A percentile compares a stretch with the other conserved stretches of the same genome.
Evolutionary conservation across 2,888 invertebrate species (phyloP).

Genomic region (Tricholauxania praeusta): DNA sequence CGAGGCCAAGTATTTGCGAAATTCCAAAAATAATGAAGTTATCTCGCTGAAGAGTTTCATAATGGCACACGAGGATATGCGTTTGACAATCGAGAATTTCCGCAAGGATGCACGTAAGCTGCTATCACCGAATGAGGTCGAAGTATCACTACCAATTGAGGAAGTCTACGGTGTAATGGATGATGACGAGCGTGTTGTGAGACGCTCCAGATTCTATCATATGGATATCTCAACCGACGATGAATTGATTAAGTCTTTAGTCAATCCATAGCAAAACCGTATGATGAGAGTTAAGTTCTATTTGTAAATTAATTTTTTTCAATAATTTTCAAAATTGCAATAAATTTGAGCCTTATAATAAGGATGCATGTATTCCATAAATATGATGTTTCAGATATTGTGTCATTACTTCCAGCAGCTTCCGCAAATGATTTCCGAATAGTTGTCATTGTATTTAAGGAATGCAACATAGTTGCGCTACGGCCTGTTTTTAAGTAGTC

Average conservation of each 20-base stretch:
- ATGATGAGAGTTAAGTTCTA: conserved; percentile 19
- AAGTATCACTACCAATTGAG: conserved; percentile 61
- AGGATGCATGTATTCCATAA: too few species aligned
- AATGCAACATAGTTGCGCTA: too few species aligned
- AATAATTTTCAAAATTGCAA: conserved; percentile 11
- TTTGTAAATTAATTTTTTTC: conserved; percentile 26
- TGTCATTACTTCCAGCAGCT: too few species aligned
- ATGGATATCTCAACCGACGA: conserved; percentile 55
- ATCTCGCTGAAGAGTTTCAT: conserved; percentile 53
- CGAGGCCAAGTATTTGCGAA: conserved; percentile 54
- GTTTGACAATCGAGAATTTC: conserved; percentile 61
- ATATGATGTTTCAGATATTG: too few species aligned
- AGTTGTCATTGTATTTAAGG: too few species aligned
- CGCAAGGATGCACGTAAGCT: conserved; percentile 64
- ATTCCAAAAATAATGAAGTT: conserved; percentile 44
- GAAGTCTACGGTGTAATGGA: conserved; percentile 60
- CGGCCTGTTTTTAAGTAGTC: too few species aligned
- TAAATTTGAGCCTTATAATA: conserved; percentile 20
- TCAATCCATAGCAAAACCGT: conserved; percentile 51
- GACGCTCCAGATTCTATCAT: conserved; percentile 54
- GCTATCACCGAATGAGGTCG: conserved; percentile 60
- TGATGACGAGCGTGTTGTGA: conserved; percentile 55
- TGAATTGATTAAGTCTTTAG: conserved; percentile 53
- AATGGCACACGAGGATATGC: conserved; percentile 61
- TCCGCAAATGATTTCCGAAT: too few species aligned